A percentile compares a stretch with the other conserved stretches of the same genome.
Evolutionary conservation across 2,888 invertebrate genomes (phyloP).

Genomic region (Volucella inanis): DNA sequence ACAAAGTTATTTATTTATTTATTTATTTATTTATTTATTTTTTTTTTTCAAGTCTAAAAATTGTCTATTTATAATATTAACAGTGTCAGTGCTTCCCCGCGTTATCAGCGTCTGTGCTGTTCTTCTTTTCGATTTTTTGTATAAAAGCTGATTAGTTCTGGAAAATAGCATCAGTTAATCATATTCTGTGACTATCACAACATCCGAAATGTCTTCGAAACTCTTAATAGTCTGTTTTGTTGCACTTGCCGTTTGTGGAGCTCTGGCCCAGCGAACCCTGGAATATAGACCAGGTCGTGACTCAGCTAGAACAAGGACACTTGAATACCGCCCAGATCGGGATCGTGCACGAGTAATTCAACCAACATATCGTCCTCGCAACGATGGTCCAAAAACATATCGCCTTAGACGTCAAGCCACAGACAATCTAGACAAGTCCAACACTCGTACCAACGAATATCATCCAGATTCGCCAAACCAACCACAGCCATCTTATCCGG

Average conservation of each 20-base stretch:
- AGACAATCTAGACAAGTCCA: conserved; percentile 11
- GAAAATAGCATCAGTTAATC: conserved; percentile 37
- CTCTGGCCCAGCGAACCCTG: conserved; percentile 25
- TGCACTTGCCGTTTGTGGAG: conserved; percentile 4
- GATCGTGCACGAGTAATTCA: conserved; percentile 7
- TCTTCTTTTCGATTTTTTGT: neutral
- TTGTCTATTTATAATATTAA: neutral
- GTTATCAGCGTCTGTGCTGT: conserved; percentile 7
- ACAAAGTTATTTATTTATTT: too few relatives aligned
- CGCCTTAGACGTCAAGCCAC: conserved; percentile 8
- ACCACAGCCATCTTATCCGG: conserved; percentile 7
- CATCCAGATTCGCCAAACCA: conserved; percentile 26
- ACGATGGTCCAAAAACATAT: neutral
- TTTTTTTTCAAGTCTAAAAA: neutral
- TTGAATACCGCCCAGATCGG: conserved; percentile 45
- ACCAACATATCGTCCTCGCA: conserved; percentile 11
- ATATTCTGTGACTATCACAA: neutral
- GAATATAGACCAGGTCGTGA: conserved; percentile 40
- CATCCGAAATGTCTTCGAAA: conserved; percentile 48
- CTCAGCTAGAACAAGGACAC: conserved; percentile 1
- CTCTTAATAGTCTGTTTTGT: conserved; percentile 26
- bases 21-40: too few relatives aligned
- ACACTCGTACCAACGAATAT: conserved; percentile 28
- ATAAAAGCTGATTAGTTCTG: conserved; percentile 20
- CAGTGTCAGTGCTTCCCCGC: conserved; percentile 30